Percentiles rank a stretch among this genome's conserved stretches.
Conservation (phyloP, 2,888 invertebrate species). For the Margaritifera margaritifera region DNA sequence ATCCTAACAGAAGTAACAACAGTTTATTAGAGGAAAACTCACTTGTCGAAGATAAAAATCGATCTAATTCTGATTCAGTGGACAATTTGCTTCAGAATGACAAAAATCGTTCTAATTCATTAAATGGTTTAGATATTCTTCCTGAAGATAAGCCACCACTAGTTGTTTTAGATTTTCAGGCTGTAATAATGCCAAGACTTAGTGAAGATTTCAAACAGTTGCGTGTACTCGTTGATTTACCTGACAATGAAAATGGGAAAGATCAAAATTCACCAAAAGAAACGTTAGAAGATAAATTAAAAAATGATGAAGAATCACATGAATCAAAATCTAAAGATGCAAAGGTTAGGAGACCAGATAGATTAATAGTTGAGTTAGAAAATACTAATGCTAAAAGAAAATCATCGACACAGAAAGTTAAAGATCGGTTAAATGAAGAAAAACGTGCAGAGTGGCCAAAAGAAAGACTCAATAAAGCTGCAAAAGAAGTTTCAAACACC, state of each 20-base stretch:
- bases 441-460: conserved; percentile 38
- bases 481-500: conserved; percentile 4
- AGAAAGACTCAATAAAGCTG: conserved; percentile 8
- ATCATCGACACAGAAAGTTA: conserved; percentile 32
- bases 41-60: too few species aligned
- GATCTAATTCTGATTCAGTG: too few species aligned
- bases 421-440: conserved; percentile 45
- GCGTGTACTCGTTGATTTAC: conserved; percentile 36
- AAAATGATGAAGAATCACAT: conserved; percentile 24
- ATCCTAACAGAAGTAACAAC: too few species aligned
- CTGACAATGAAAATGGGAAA: conserved; percentile 44
- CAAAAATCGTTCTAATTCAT: too few species aligned
- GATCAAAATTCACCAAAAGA: conserved; percentile 51
- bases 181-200: too few species aligned
- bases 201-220: conserved; percentile 2
- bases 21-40: too few species aligned
- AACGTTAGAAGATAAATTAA: conserved; percentile 30
- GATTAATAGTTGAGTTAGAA: conserved; percentile 29
- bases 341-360: conserved; percentile 25
- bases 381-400: conserved; percentile 21
- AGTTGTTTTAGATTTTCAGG: too few species aligned
- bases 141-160: too few species aligned
- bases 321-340: conserved; percentile 11
- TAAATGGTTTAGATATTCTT: too few species aligned
- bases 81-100: too few species aligned